These are phyloP conservation scores for Idaea biselata DNA, from an alignment of 2,888 invertebrate genomes.

Conservation along the genomic window DNA sequence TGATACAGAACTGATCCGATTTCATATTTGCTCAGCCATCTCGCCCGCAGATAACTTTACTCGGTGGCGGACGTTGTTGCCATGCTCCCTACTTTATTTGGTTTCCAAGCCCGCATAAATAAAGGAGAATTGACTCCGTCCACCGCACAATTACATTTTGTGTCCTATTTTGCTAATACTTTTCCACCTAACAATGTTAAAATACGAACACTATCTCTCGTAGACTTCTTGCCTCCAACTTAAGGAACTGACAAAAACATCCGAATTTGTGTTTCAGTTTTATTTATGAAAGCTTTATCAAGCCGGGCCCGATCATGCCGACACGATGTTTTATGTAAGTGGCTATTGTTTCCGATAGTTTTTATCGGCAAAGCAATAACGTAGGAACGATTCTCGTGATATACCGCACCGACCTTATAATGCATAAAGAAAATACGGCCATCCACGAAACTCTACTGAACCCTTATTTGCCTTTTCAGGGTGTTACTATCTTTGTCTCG, in stretches of 20 bases:
- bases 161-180: constrained; percentile 30
- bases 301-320: constrained; percentile 39
- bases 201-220: constrained; percentile 15
- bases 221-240: constrained; percentile 18
- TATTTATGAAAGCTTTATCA: constrained; percentile 42
- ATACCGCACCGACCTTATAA: constrained; percentile 64
- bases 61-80: constrained; percentile 48
- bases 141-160: constrained; percentile 49
- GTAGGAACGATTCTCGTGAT: constrained; percentile 61
- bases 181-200: constrained; percentile 20
- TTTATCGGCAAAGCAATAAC: constrained; percentile 63
- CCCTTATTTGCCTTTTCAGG: constrained; percentile 75
- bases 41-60: constrained; percentile 71
- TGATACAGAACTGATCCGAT: constrained; percentile 46
- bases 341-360: constrained; percentile 61
- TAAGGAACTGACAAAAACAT: constrained; percentile 41
- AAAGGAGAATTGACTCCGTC: constrained; percentile 50
- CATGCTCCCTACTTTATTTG: constrained; percentile 64
- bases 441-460: constrained; percentile 66
- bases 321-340: constrained; percentile 58
- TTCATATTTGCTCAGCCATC: constrained; percentile 64
- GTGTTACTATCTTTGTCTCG: constrained; percentile 72
- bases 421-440: constrained; percentile 72
- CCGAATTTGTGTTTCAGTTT: constrained; percentile 27
- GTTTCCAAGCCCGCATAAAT: constrained; percentile 75